Evolutionary conservation across 2,797 vertebrate species (phyloP), one percentile per base, ranked within the genome.

Genomic region (Heterohyrax brucei): DNA sequence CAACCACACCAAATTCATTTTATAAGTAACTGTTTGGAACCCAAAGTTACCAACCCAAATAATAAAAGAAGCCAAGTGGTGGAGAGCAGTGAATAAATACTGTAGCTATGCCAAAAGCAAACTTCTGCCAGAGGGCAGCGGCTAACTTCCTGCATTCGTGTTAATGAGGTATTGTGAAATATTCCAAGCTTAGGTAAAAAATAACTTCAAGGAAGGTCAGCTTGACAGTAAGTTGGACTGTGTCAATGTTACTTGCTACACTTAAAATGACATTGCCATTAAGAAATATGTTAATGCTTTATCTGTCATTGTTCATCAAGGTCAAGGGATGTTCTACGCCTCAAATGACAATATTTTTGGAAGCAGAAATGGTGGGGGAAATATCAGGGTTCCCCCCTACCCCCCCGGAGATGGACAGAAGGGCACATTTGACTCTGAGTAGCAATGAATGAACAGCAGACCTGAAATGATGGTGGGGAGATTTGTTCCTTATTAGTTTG

Each of bases 71-170:
- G 70, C 59, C 21, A 85, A 64, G 46, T 50, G 68, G 61, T 64
- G 28, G 90, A 83, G 59, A 93, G 48, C 33, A 56, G 59, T 62
- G 93, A 94, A 66, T 79, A 93, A 91, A 76, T 83, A 39, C 91
- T 75, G 96, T 95, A 96, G 77, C 96, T 96, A 94, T 95, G 97
- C 95, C 97, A 96, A 97, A 94, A 94, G 93, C 91, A 96, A 92
- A 92, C 93, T 93, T 56, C 61, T 96, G 87, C 10, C n/a, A 75
- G 66, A 95, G 83, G 95, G 66, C 70, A 96, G 28, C 39, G 80
- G 61, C 73, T 72, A 33, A 76, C 68, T 76, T 68, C 66, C 91
- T 48, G n/a, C 85, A 64, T 76, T 95, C 85, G 72, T 88, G 93
- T 28, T 94, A 96, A 95, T 91, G 79, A 82, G 64, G 92, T 72